These are phyloP conservation scores for Tragelaphus eurycerus DNA, from an alignment of 2,797 vertebrate genomes.

Conservation along the genomic window DNA sequence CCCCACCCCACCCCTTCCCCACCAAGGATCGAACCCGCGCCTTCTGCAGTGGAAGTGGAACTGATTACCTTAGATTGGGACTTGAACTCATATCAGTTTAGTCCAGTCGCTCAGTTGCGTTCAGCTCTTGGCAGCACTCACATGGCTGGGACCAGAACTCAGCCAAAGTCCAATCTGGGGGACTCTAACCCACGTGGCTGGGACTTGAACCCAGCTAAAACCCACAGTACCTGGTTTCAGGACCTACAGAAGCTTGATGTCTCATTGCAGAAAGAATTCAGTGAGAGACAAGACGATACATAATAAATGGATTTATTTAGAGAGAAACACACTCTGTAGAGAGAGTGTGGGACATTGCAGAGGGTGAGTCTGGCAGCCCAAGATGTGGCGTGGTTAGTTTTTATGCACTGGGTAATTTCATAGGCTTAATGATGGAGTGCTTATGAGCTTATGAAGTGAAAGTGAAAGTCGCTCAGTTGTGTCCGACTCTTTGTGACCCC, in stretches of 20 bases:
- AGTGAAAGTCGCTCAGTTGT: background rate
- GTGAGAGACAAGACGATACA: background rate
- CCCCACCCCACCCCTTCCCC: background rate
- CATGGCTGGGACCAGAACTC: background rate
- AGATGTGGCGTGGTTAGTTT: background rate
- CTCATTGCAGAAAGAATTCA: background rate
- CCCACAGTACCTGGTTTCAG: background rate
- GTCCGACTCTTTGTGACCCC: background rate
- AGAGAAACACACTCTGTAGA: background rate
- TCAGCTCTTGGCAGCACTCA: no score
- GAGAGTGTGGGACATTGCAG: background rate
- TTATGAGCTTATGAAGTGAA: background rate
- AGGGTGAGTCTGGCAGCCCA: no score
- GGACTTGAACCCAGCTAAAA: background rate
- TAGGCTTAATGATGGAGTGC: background rate
- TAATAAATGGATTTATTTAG: background rate
- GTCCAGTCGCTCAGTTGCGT: background rate
- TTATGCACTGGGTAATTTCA: background rate
- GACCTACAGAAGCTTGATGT: background rate
- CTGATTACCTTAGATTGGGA: background rate
- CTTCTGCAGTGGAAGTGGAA: background rate
- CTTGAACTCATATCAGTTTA: background rate
- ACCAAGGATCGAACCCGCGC: background rate
- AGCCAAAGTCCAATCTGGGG: background rate
- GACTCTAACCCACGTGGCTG: background rate